A percentile compares a stretch with the other conserved stretches of the same genome.
Conservation (phyloP, 2,888 invertebrate species). For the Ophioninae sp. region DNA sequence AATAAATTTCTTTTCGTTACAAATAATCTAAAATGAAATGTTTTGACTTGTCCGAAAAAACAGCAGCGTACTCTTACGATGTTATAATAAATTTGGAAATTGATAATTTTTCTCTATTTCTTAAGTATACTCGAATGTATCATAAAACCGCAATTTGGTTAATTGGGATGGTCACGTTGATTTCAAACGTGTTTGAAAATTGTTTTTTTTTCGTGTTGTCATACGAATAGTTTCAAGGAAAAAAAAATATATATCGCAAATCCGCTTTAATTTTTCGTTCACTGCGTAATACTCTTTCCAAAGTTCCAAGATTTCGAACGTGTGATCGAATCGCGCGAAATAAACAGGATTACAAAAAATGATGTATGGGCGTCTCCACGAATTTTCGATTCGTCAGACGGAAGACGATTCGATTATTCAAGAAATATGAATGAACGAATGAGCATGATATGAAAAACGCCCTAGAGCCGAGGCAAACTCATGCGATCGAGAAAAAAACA, state of each 20-base stretch:
- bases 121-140: neutral
- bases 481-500: neutral
- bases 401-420: neutral
- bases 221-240: neutral
- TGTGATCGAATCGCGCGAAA: neutral
- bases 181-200: neutral
- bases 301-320: neutral
- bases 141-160: neutral
- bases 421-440: neutral
- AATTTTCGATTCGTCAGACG: neutral
- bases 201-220: neutral
- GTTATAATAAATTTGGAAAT: neutral
- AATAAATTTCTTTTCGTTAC: neutral
- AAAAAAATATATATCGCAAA: neutral
- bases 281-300: neutral
- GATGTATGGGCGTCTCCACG: neutral
- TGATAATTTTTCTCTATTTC: neutral
- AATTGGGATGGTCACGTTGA: neutral
- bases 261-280: neutral
- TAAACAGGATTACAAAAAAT: neutral
- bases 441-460: neutral
- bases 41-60: neutral
- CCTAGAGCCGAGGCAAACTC: neutral
- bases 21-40: neutral
- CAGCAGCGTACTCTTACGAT: neutral